Evolutionary conservation across 2,113 vertebrate genomes (phyloP).

Genomic region (Sinocyclocheilus maitianheensis): DNA sequence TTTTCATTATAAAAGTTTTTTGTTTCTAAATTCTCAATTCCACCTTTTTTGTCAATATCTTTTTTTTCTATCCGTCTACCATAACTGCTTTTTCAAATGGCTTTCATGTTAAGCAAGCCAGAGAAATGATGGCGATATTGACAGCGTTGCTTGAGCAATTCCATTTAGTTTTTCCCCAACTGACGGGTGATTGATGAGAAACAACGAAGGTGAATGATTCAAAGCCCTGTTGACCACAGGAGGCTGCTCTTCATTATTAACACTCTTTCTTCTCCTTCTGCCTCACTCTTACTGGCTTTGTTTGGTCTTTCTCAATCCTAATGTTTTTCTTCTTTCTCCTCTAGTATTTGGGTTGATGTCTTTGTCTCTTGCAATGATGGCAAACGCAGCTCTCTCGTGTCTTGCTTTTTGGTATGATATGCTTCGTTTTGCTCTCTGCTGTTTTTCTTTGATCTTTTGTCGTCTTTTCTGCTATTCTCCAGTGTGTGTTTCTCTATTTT

Average conservation of each 20-base stretch:
- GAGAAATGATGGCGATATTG: slow-evolving; percentile 70
- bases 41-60: slow-evolving; percentile 52
- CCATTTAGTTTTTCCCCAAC: slow-evolving; percentile 51
- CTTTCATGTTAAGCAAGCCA: slow-evolving; percentile 59
- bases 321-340: neutral
- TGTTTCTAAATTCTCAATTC: slow-evolving; percentile 71
- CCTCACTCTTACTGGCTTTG: slow-evolving; percentile 7
- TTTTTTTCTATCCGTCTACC: slow-evolving; percentile 61
- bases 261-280: slow-evolving; percentile 40
- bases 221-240: slow-evolving; percentile 56
- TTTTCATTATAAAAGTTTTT: slow-evolving; percentile 63
- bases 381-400: neutral
- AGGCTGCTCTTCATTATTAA: slow-evolving; percentile 33
- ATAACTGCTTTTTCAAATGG: slow-evolving; percentile 67
- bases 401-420: slow-evolving; percentile 14
- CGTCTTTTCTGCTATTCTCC: slow-evolving; percentile 15
- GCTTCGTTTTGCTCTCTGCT: neutral
- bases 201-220: slow-evolving; percentile 59
- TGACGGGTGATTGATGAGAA: slow-evolving; percentile 69
- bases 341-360: slow-evolving; percentile 8
- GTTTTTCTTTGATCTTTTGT: slow-evolving; percentile 6
- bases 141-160: slow-evolving; percentile 54
- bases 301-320: slow-evolving; percentile 24
- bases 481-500: slow-evolving; percentile 1
- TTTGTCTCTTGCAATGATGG: neutral